Conservation (phyloP, 2,797 vertebrate species). For the Darevskia mixta region DNA sequence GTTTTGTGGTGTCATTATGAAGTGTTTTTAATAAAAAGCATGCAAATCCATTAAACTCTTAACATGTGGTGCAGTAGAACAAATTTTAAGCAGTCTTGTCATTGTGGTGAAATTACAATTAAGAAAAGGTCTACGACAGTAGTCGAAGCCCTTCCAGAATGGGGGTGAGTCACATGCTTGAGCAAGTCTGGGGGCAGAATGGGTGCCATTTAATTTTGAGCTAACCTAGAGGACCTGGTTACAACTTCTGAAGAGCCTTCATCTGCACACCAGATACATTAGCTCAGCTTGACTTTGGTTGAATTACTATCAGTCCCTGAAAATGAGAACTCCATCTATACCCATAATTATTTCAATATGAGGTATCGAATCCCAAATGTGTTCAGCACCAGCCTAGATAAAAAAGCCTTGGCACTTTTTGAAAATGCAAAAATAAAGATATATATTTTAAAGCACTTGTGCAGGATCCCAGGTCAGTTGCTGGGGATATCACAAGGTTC, state of each 20-base stretch:
- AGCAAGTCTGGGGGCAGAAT: conserved; percentile 60
- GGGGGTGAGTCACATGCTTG: conserved; percentile 67
- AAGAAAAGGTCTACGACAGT: conserved; percentile 70
- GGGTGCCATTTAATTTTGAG: conserved; percentile 61
- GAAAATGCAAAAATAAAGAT: no score
- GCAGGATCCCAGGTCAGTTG: neutral
- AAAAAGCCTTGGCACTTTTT: neutral
- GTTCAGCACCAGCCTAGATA: neutral
- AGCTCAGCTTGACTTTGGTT: conserved; percentile 33
- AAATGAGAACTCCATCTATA: conserved; percentile 54
- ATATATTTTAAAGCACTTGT: neutral
- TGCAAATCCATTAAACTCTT: conserved; percentile 66
- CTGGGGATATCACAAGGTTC: neutral
- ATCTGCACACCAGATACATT: conserved; percentile 55
- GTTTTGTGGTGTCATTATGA: conserved; percentile 56
- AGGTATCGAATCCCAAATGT: neutral
- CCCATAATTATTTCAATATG: neutral
- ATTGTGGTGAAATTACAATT: conserved; percentile 69
- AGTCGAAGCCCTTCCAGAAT: conserved; percentile 62
- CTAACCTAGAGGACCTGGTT: conserved; percentile 62
- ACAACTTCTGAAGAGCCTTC: conserved; percentile 71
- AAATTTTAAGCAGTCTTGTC: conserved; percentile 62
- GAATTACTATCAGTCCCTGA: conserved; percentile 24
- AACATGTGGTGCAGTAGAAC: conserved; percentile 62
- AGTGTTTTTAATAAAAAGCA: conserved; percentile 67